Evolutionary conservation across 2,888 invertebrate genomes (phyloP).

Genomic region (Tipula unca): DNA sequence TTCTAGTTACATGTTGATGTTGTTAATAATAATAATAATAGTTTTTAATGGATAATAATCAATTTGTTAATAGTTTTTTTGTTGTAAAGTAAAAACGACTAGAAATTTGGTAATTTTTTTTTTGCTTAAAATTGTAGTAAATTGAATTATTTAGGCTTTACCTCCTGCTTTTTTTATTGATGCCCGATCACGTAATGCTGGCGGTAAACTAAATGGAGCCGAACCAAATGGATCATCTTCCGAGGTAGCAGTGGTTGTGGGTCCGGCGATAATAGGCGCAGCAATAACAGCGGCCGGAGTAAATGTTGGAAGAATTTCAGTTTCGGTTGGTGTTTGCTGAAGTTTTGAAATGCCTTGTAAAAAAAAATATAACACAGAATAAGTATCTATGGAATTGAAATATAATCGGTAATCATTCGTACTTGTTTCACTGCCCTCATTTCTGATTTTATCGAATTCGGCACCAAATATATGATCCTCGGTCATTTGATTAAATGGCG

Average conservation of each 20-base stretch:
- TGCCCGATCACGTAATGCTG: slow-evolving; percentile 43
- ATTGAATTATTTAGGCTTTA: slow-evolving; percentile 39
- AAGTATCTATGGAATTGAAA: not conserved
- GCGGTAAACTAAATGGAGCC: slow-evolving; percentile 69
- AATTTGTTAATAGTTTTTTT: not conserved
- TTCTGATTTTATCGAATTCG: slow-evolving; percentile 72
- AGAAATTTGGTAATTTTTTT: slow-evolving; percentile 14
- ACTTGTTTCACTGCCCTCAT: slow-evolving; percentile 68
- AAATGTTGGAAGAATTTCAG: not conserved
- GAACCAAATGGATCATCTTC: slow-evolving; percentile 70
- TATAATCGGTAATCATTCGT: slow-evolving; percentile 34
- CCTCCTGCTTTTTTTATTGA: slow-evolving; percentile 41
- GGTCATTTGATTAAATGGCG: slow-evolving; percentile 60
- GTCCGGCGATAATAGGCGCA: not conserved
- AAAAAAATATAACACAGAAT: not conserved
- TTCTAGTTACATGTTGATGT: not conserved
- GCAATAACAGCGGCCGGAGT: slow-evolving; percentile 26
- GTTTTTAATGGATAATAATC: not conserved
- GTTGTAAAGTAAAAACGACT: not conserved
- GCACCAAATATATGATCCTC: slow-evolving; percentile 77
- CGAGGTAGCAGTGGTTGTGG: slow-evolving; percentile 37
- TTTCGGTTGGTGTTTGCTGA: slow-evolving; percentile 15
- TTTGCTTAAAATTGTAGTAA: not conserved
- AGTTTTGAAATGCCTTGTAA: slow-evolving; percentile 17
- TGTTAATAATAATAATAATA: not conserved